A percentile compares a stretch with the other conserved stretches of the same genome.
phyloP scores from a whole-genome alignment of 2,888 invertebrate genomes.

The Tetanocera ferruginea region DNA sequence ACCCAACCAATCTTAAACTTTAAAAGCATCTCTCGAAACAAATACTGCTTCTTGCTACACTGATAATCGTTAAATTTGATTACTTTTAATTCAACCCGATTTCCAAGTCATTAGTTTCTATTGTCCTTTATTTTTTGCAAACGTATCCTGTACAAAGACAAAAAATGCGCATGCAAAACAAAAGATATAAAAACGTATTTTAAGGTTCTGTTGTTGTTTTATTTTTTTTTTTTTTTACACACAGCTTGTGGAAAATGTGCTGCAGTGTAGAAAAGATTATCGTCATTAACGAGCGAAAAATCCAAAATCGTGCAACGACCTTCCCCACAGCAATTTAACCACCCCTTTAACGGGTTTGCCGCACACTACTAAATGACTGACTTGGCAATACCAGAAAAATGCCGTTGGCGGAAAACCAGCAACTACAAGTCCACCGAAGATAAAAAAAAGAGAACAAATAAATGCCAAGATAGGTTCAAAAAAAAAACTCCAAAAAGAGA shows the following conservation, averaged over 20 bases:
- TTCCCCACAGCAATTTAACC: constrained; percentile 4
- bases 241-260: not conserved
- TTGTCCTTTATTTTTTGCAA: not conserved
- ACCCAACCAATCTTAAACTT: too few relatives aligned
- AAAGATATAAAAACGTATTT: not conserved
- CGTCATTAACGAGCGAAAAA: constrained; percentile 40
- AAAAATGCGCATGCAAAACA: not conserved
- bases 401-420: constrained; percentile 35
- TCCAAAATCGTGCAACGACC: constrained; percentile 5
- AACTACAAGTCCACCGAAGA: constrained; percentile 23
- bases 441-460: constrained; percentile 30
- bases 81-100: constrained; percentile 5
- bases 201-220: too few relatives aligned
- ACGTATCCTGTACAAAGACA: not conserved
- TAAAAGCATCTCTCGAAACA: too few relatives aligned
- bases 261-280: constrained; percentile 35
- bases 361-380: not conserved
- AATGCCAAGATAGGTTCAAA: not conserved
- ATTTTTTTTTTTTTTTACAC: not conserved
- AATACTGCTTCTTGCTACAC: too few relatives aligned
- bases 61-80: constrained; percentile 24
- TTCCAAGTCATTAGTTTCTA: constrained; percentile 37
- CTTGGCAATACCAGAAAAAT: constrained; percentile 31
- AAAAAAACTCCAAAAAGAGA: not conserved
- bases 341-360: not conserved